Conservation (phyloP, 1,140 invertebrate species). For the Maconellicoccus hirsutus region DNA sequence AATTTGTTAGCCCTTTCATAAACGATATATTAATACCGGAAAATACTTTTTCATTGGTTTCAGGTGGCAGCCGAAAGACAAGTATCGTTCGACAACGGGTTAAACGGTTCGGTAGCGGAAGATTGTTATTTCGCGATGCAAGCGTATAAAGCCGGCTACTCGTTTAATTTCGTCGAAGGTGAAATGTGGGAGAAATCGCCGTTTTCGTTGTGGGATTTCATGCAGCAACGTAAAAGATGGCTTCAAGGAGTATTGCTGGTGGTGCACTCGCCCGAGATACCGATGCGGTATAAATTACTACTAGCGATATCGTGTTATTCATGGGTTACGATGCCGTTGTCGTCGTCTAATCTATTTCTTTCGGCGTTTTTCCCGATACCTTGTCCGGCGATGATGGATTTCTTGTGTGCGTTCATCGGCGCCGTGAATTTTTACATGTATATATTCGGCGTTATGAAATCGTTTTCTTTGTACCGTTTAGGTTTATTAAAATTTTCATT, state of each 20-base stretch:
- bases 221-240: slow-evolving; percentile 94
- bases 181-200: slow-evolving; percentile 98
- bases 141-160: slow-evolving; percentile 70
- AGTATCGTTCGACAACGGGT: slow-evolving; percentile 89
- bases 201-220: slow-evolving; percentile 86
- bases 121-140: slow-evolving; percentile 95
- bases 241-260: slow-evolving; percentile 90
- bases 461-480: slow-evolving; percentile 77
- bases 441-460: slow-evolving; percentile 89
- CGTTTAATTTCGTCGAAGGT: slow-evolving; percentile 87
- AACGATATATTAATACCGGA: too few species aligned
- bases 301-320: slow-evolving; percentile 84
- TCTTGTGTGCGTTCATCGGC: slow-evolving; percentile 76
- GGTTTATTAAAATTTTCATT: slow-evolving; percentile 65
- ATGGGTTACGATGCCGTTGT: slow-evolving; percentile 89
- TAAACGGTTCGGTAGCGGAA: slow-evolving; percentile 92
- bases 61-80: slow-evolving; percentile 75
- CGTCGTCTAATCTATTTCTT: slow-evolving; percentile 75
- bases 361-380: slow-evolving; percentile 76
- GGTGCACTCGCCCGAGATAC: slow-evolving; percentile 78
- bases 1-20: too few species aligned
- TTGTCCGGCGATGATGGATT: slow-evolving; percentile 67
- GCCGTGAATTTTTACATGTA: slow-evolving; percentile 93
- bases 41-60: slow-evolving; percentile 33
- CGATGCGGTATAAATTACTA: slow-evolving; percentile 67